Conservation (phyloP, 2,113 vertebrate species). For the Delphinapterus leucas region DNA sequence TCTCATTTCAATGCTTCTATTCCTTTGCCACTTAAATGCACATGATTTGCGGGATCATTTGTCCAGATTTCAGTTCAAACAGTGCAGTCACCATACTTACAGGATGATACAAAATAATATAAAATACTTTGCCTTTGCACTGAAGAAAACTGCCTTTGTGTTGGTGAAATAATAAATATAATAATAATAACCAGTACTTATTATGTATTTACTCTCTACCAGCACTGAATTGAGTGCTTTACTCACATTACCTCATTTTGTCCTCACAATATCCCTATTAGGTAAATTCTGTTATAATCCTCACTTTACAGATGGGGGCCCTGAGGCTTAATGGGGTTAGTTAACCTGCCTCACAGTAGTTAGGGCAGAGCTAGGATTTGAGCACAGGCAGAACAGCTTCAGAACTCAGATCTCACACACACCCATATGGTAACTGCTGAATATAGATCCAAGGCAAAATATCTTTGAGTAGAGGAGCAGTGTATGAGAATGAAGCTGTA, state of each 20-base stretch:
- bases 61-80: constrained; percentile 24
- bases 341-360: neutral
- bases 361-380: neutral
- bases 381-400: neutral
- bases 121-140: neutral
- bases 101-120: neutral
- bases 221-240: neutral
- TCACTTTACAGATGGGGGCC: neutral
- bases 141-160: neutral
- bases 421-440: neutral
- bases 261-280: neutral
- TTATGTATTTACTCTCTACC: neutral
- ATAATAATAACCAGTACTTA: neutral
- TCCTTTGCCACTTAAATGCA: neutral
- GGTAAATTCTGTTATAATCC: neutral
- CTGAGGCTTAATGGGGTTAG: neutral
- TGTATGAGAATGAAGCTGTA: neutral
- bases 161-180: neutral
- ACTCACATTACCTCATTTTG: neutral
- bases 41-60: neutral
- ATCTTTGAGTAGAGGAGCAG: neutral
- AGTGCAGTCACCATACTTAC: neutral
- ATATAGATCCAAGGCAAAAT: neutral
- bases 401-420: neutral
- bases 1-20: neutral